Evolutionary conservation across 2,888 invertebrate species (phyloP), one percentile per base, ranked within the genome.

Genomic region (Leptarthrus brevirostris): DNA sequence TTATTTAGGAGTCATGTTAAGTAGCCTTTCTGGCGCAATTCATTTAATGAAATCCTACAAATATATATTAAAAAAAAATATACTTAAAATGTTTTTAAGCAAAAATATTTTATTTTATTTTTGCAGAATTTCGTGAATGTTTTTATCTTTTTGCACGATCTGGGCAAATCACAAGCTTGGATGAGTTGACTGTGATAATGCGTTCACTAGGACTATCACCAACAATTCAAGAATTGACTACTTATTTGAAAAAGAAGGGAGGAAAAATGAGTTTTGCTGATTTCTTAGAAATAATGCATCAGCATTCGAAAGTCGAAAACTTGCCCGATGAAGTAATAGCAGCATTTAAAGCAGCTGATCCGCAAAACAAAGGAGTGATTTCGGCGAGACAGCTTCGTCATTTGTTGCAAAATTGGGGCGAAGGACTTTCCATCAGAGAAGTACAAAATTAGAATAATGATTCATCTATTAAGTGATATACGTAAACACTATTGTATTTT

Each of bases 221-320:
- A 0, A 98, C 97, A 0, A 93, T 95, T 75, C 92, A 93, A 71
- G 98, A 98, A 84, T 86, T 97, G 44, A 91, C 93, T 76, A 91
- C 92, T 81, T 95, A 94, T 83, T 88, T 93, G 66, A 91, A 91
- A 81, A 91, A 91, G 74, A 82, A 88, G 88, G 93, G 92, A 78
- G 95, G 96, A 0, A 94, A 94, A 86, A 94, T 96, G 93, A 92
- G 93, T 0, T 98, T 98, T 84, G 96, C 97, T 0, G 96, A 97
- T 81, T 97, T 98, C 81, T 85, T 98, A 56, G 96, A 97, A 82
- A 94, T 97, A 1, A 95, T 97, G 94, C 96, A 97, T 82, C 90
- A 93, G 72, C 97, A 97, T 83, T 94, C 92, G 26, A 87, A 87
- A 82, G 83, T 84, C 6, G 85, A 85, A 73, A 84, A 83, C 78